Percentiles rank a stretch among this genome's conserved stretches.
phyloP scores from a whole-genome alignment of 2,113 vertebrate species.

The Cynopterus brachyotis region DNA sequence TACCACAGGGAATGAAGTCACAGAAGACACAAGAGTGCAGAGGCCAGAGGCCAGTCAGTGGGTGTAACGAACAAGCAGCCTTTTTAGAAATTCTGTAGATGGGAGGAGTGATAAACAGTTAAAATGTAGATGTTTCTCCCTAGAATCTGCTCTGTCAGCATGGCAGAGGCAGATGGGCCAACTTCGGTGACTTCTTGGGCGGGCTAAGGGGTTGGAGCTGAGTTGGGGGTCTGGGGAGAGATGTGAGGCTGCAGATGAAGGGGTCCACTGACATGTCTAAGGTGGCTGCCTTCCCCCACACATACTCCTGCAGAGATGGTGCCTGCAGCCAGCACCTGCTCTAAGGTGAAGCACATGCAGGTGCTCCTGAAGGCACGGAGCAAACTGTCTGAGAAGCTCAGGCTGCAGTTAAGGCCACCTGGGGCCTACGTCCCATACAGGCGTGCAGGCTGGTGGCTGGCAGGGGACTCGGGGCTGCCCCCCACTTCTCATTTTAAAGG shows the following conservation, averaged over 20 bases:
- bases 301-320: neutral
- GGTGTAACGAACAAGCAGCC: neutral
- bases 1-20: neutral
- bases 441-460: too few relatives aligned
- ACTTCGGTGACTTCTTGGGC: neutral
- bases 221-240: neutral
- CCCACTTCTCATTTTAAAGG: neutral
- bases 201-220: neutral
- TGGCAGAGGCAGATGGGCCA: neutral
- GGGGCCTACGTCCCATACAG: too few relatives aligned
- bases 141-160: neutral
- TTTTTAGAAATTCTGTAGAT: neutral
- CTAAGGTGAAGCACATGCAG: too few relatives aligned
- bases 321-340: rapidly evolving
- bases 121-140: neutral
- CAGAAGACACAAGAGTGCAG: neutral
- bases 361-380: neutral
- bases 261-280: neutral
- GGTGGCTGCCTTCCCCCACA: neutral
- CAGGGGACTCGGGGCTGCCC: rapidly evolving
- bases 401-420: neutral
- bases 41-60: neutral
- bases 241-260: neutral
- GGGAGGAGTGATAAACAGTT: neutral
- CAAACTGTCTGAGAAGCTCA: neutral